Base-by-base conservation (phyloP, 2,113 vertebrate genomes). In the Sinocyclocheilus maitianheensis region DNA sequence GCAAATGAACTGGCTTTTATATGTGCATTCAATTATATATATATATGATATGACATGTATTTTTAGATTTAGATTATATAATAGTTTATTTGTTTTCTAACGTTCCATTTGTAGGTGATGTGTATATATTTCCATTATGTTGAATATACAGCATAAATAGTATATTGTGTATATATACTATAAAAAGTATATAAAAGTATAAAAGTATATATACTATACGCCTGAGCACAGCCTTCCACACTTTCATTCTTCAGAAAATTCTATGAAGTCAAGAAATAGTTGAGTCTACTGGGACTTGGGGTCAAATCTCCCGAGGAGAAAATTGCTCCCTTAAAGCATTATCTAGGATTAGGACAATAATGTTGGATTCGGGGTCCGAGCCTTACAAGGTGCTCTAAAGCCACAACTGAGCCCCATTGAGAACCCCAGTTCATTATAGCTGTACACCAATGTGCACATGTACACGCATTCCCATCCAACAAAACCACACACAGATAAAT, bases 281-380 rank as follows among this genome's bases (percentile, higher is more conserved):
- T 92, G 92, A 93, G 91, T 94, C 92, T 91, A 93, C 87, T 93
- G 90, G 91, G 92, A 94, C 92, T 94, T 94, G 91, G 93, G 92
- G 90, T 84, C 83, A 93, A 93, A 93, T 94, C 93, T 94, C 91
- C 95, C 90, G 90, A 93, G 93, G 92, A 93, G 94, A 95, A 95
- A 95, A 95, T 95, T 95, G 94, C 93, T 94, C 93, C 87, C 94
- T 94, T 95, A 93, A 87, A 91, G 93, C 93, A 94, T 95, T 94
- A 95, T 95, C 94, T 92, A 93, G 94, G 94, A 95, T 95, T 95
- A 95, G 83, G 91, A 92, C 93, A 94, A 94, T 95, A 93, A 89
- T 93, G 93, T 93, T 91, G 92, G 92, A 91, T 91, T 94, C 92
- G 88, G 93, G 92, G 91, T 91, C 92, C 92, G 91, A 93, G 92